These are phyloP conservation scores for Phacellophora camtschatica DNA, from an alignment of 30 jellyfish, hydroid and myxozoan genomes.

Conservation along the genomic window DNA sequence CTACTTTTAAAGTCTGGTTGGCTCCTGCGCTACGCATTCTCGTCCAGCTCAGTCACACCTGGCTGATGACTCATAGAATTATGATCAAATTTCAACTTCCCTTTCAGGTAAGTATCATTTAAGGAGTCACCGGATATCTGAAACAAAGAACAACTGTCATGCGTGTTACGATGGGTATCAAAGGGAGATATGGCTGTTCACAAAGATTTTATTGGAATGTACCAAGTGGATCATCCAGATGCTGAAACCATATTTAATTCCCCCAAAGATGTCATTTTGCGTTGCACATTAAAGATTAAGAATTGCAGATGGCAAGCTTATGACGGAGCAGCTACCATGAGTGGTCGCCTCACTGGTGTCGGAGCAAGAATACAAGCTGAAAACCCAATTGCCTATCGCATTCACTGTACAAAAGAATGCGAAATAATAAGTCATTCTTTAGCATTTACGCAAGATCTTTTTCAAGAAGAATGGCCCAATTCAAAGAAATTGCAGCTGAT, in stretches of 20 bases:
- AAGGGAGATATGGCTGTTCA: not conserved
- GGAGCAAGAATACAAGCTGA: constrained; percentile 27
- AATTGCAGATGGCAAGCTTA: constrained; percentile 31
- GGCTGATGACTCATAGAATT: no score
- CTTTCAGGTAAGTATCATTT: no score
- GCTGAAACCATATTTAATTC: not conserved
- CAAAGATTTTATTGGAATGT: constrained; percentile 6
- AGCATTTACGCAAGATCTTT: constrained; percentile 6
- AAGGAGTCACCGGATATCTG: constrained; percentile 13
- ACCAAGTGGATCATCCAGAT: not conserved
- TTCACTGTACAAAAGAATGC: constrained; percentile 21
- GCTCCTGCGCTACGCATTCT: no score
- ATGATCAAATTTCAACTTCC: no score
- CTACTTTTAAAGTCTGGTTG: no score
- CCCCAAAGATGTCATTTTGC: not conserved
- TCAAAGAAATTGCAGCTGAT: not conserved
- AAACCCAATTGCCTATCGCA: constrained; percentile 18
- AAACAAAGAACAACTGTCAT: not conserved
- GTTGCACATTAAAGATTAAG: not conserved
- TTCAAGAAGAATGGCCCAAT: not conserved
- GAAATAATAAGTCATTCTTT: not conserved
- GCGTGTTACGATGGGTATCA: constrained; percentile 12
- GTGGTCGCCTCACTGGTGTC: constrained; percentile 16
- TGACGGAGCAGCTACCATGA: constrained; percentile 35
- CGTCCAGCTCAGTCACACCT: no score